Conservation (phyloP, 1,140 invertebrate species). For the Diplogasteroides magnus region DNA sequence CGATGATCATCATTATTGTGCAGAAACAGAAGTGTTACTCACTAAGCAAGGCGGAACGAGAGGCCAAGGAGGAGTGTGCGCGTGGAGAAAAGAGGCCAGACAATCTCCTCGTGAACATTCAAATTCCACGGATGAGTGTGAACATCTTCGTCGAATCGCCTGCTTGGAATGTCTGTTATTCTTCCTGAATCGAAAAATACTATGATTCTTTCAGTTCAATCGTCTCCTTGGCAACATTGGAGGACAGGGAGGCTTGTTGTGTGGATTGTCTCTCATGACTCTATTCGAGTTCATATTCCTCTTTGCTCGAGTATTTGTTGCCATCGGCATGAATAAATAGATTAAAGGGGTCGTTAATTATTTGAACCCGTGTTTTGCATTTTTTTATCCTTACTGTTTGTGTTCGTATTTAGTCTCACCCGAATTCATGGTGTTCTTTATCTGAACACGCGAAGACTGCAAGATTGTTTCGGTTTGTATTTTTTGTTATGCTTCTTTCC, state of each 20-base stretch:
- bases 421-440: too few species aligned
- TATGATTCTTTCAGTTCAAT: slow-evolving; percentile 3
- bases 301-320: too few species aligned
- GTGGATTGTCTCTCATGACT: neutral
- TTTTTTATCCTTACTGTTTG: too few species aligned
- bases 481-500: too few species aligned
- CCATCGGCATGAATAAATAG: too few species aligned
- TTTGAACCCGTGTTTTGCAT: too few species aligned
- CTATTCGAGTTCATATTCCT: too few species aligned
- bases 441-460: too few species aligned
- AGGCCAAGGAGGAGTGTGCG: neutral
- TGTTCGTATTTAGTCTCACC: too few species aligned
- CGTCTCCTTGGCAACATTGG: neutral
- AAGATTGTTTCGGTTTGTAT: too few species aligned
- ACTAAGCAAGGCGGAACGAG: neutral
- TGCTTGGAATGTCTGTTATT: neutral
- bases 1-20: neutral
- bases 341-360: too few species aligned
- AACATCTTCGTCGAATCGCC: neutral
- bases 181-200: neutral
- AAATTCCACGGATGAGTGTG: slow-evolving; percentile 3
- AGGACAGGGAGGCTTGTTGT: neutral
- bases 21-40: neutral
- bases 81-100: neutral
- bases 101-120: slow-evolving; percentile 3